A percentile compares a stretch with the other conserved stretches of the same genome.
Evolutionary conservation across 2,797 vertebrate genomes (phyloP).

Genomic region (Rhinella marina): DNA sequence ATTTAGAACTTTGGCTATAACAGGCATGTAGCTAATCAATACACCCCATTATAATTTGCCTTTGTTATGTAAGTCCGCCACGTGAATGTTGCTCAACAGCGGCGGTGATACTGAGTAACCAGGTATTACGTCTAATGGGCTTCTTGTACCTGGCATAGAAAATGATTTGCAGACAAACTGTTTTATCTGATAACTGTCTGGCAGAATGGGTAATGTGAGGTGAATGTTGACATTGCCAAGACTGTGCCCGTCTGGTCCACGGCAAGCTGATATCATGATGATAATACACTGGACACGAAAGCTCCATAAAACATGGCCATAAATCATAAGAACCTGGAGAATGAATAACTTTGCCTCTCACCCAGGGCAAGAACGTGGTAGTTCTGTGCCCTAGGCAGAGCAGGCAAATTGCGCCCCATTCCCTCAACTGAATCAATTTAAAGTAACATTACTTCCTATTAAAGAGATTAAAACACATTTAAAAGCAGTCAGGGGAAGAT

Average conservation of each 20-base stretch:
- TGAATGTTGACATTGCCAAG: slow-evolving; percentile 29
- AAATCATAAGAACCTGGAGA: background rate
- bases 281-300: slow-evolving; percentile 15
- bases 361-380: no score
- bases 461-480: no score
- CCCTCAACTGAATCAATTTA: no score
- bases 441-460: no score
- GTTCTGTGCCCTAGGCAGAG: no score
- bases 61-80: background rate
- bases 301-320: background rate
- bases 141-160: slow-evolving; percentile 37
- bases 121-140: background rate
- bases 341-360: background rate
- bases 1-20: no score
- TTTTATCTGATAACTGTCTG: slow-evolving; percentile 51
- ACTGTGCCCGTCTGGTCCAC: slow-evolving; percentile 42
- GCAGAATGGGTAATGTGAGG: slow-evolving; percentile 48
- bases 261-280: slow-evolving; percentile 26
- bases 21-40: no score
- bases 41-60: background rate
- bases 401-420: no score
- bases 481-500: no score
- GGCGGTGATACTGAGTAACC: slow-evolving; percentile 12
- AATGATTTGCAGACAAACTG: slow-evolving; percentile 14
- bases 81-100: background rate